Base-by-base conservation (phyloP, 2,797 vertebrate species). In the Molossus alvarezi region DNA sequence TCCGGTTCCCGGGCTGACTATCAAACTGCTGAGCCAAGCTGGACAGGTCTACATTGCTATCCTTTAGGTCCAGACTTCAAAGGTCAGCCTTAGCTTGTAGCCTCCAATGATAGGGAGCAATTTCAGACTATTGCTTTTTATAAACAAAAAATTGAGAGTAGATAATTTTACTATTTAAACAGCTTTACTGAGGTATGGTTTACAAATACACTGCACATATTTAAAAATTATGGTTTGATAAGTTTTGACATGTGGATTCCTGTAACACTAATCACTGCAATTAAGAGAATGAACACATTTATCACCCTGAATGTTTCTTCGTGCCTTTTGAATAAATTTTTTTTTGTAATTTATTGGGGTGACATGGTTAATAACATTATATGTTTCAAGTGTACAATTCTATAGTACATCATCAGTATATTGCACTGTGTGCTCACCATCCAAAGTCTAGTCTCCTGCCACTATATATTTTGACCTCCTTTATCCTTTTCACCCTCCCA, bases 241-340 rank as follows among this genome's bases (percentile, higher is more conserved):
- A 76, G 33, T 97, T 94, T 89, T 94, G 69, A 83, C 29, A 3
- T 94, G 27, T 83, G 18, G 67, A 25, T 41, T 82, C 62, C 48
- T 88, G 57, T 88, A 29, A 93, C 25, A 48, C 8, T 51, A 73
- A 73, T 96, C 27, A 71, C 27, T 89, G 4, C 48, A 95, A 13
- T 93, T 20, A 90, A 37, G 33, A 53, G 67, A 88, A 87, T 92
- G 48, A 95, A 71, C 51, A 57, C 53, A 94, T 94, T 29, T 60
- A 72, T 93, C 45, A 88, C 14, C 29, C 29, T 15, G 79, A 88
- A 93, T 71, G 45, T 94, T 96, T 90, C 79, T 96, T 96, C 45
- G 71, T 96, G 69, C 12, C 62, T 81, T 95, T 95, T 96, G 55
- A 73, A 76, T 96, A 73, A 91, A 51, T 69, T 82, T 45, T 94